A percentile compares a stretch with the other conserved stretches of the same genome.
Evolutionary conservation across 2,888 invertebrate species (phyloP).

Genomic region (Eucera pruinosa): DNA sequence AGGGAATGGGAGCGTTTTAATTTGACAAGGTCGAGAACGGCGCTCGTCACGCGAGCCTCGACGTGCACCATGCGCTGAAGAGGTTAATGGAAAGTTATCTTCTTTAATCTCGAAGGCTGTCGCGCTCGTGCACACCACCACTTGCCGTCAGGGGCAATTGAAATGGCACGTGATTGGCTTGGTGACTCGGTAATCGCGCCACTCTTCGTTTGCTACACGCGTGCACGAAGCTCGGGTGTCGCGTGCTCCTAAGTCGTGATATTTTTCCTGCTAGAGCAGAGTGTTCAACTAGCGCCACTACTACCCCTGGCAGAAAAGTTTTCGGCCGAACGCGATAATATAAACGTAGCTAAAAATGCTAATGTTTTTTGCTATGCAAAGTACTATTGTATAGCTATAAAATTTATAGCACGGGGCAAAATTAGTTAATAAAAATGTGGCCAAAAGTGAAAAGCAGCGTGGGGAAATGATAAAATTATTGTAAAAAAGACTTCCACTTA

Average conservation of each 20-base stretch:
- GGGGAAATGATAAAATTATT: no score
- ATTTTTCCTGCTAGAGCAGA: not conserved
- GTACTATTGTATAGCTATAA: no score
- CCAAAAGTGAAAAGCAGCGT: no score
- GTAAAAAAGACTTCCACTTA: no score
- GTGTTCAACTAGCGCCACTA: no score
- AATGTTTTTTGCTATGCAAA: no score
- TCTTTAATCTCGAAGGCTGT: conserved; percentile 56
- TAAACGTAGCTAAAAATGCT: no score
- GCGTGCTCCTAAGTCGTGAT: conserved; percentile 3
- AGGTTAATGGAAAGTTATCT: conserved; percentile 63
- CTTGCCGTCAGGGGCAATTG: conserved; percentile 47
- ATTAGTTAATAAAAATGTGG: no score
- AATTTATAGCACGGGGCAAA: no score
- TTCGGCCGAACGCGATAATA: no score
- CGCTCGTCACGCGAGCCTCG: conserved; percentile 48
- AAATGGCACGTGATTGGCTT: conserved; percentile 50
- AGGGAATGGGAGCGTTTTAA: conserved; percentile 28
- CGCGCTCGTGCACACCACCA: conserved; percentile 47
- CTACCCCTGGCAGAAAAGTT: no score
- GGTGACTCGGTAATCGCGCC: conserved; percentile 37
- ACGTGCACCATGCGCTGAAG: conserved; percentile 29
- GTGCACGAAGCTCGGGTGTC: not conserved
- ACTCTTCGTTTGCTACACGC: not conserved
- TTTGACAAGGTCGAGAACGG: conserved; percentile 56